Evolutionary conservation across 2,888 invertebrate species (phyloP).

Genomic region (Dryobotodes eremita): DNA sequence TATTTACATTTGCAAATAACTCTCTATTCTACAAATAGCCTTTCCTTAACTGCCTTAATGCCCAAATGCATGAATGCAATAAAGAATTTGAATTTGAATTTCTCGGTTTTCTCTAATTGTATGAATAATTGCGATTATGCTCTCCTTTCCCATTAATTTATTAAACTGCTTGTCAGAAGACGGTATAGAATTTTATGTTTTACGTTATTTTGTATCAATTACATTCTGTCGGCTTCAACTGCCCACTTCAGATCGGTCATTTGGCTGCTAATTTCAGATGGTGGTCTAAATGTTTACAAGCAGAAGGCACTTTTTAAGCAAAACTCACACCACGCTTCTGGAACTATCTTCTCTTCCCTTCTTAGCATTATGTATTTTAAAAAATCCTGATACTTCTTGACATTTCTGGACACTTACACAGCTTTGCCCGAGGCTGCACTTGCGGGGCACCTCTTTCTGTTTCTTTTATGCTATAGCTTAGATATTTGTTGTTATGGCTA

Average conservation of each 20-base stretch:
- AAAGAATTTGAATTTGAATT: no score
- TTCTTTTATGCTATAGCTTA: neutral
- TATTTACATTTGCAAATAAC: neutral
- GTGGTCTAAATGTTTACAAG: constrained; percentile 27
- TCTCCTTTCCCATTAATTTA: neutral
- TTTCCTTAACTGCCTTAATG: neutral
- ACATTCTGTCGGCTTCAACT: neutral
- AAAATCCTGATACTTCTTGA: constrained; percentile 21
- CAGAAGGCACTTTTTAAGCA: constrained; percentile 11
- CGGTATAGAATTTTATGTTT: neutral
- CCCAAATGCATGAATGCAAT: no score
- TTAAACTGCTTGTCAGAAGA: neutral
- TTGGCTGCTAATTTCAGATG: neutral
- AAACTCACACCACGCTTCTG: constrained; percentile 43
- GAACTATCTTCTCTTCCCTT: constrained; percentile 22
- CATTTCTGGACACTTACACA: constrained; percentile 50
- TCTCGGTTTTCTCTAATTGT: neutral
- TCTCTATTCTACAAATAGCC: neutral
- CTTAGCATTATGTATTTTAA: neutral
- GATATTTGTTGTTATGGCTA: neutral
- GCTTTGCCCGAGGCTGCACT: constrained; percentile 56
- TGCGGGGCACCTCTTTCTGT: constrained; percentile 50
- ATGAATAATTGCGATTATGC: neutral
- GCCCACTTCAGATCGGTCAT: neutral
- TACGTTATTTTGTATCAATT: neutral